A percentile compares a stretch with the other conserved stretches of the same genome.
Evolutionary conservation across 2,888 invertebrate species (phyloP).

Genomic region (Pelosia muscerda): DNA sequence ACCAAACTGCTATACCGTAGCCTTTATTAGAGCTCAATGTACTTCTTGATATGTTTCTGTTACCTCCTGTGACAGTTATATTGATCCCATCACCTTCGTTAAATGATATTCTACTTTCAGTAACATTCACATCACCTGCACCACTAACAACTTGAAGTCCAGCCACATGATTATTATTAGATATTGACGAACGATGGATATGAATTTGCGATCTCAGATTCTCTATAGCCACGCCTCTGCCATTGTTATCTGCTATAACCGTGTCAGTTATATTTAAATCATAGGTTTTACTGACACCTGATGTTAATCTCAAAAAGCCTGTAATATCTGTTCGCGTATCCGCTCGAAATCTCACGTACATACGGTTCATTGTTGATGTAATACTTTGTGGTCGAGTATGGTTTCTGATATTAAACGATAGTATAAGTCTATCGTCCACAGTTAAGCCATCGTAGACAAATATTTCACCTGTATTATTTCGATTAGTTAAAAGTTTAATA

Average conservation of each 20-base stretch:
- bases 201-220: conserved; percentile 96
- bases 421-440: conserved; percentile 89
- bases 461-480: conserved; percentile 91
- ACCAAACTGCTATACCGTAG: conserved; percentile 95
- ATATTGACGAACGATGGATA: conserved; percentile 93
- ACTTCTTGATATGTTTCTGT: conserved; percentile 95
- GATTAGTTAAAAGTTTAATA: conserved; percentile 92
- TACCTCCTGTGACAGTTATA: conserved; percentile 97
- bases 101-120: conserved; percentile 94
- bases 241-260: conserved; percentile 95
- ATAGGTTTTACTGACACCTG: conserved; percentile 92
- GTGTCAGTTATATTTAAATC: conserved; percentile 96
- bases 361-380: conserved; percentile 92
- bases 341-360: conserved; percentile 93
- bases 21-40: conserved; percentile 95
- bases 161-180: conserved; percentile 95
- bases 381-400: conserved; percentile 95
- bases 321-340: conserved; percentile 90
- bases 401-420: conserved; percentile 92
- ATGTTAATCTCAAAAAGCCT: conserved; percentile 92
- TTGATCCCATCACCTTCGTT: conserved; percentile 98
- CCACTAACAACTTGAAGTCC: conserved; percentile 96
- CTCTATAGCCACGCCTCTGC: conserved; percentile 97
- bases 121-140: conserved; percentile 97
- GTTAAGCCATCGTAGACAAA: conserved; percentile 93